A percentile compares a stretch with the other conserved stretches of the same genome.
These are phyloP conservation scores for Stigmatopora nigra DNA, from an alignment of 2,113 vertebrate genomes.

Conservation along the genomic window DNA sequence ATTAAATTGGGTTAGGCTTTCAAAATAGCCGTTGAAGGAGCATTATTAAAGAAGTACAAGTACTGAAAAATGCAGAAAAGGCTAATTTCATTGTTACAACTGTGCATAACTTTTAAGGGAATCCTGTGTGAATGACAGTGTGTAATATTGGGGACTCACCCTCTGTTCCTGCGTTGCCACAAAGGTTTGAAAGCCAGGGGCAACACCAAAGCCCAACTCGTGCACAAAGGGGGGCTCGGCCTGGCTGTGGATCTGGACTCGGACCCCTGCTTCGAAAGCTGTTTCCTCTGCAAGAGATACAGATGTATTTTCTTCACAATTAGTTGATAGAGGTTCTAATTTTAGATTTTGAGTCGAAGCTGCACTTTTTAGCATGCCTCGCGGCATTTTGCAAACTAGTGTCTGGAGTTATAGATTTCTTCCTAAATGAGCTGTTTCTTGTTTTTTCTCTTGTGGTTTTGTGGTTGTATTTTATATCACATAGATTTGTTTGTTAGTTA, in stretches of 20 bases:
- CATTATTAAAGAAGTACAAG: too few species aligned
- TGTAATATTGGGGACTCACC: slow-evolving; percentile 69
- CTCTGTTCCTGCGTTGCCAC: slow-evolving; percentile 97
- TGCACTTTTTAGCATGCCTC: too few species aligned
- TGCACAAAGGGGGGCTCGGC: slow-evolving; percentile 94
- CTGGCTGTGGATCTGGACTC: slow-evolving; percentile 98
- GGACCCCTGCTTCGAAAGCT: slow-evolving; percentile 92
- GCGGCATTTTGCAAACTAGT: too few species aligned
- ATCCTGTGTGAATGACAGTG: not conserved
- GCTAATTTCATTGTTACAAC: too few species aligned
- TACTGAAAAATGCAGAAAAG: too few species aligned
- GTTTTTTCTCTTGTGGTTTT: too few species aligned
- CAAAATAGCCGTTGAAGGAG: too few species aligned
- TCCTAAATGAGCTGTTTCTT: too few species aligned
- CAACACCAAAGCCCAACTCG: slow-evolving; percentile 94
- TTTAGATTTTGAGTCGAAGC: not conserved
- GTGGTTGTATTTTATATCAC: too few species aligned
- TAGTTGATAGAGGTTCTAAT: not conserved
- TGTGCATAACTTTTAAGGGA: not conserved
- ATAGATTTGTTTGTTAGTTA: too few species aligned
- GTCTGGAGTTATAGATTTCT: too few species aligned
- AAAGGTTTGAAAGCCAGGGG: slow-evolving; percentile 97
- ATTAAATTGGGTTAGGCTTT: too few species aligned
- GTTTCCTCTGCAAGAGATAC: slow-evolving; percentile 79
- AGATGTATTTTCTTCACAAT: not conserved